phyloP scores from a whole-genome alignment of 2,797 vertebrate genomes.

The Allobates femoralis region DNA sequence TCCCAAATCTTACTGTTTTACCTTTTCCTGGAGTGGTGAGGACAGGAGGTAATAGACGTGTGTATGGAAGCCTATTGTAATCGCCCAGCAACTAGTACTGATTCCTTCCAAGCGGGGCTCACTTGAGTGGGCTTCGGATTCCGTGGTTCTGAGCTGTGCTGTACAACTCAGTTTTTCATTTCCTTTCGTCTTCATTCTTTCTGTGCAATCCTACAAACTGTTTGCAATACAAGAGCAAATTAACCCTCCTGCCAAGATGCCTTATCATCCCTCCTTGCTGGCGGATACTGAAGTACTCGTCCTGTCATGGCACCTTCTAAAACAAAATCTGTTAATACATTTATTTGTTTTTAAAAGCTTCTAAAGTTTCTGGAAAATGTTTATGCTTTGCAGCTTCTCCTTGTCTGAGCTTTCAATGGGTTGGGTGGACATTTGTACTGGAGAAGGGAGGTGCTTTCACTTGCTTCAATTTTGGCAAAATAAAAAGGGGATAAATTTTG shows the following conservation, averaged over 20 bases:
- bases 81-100: constrained; percentile 39
- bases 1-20: constrained; percentile 23
- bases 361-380: neutral
- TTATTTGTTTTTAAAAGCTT: constrained; percentile 47
- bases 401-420: neutral
- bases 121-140: constrained; percentile 34
- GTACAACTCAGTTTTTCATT: constrained; percentile 19
- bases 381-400: neutral
- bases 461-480: too few species aligned
- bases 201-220: constrained; percentile 42
- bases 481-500: too few species aligned
- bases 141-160: constrained; percentile 48
- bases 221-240: constrained; percentile 10
- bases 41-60: neutral
- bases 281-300: constrained; percentile 56
- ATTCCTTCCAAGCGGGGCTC: constrained; percentile 59
- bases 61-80: neutral
- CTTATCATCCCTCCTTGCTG: constrained; percentile 51
- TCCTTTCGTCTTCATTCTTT: constrained; percentile 45
- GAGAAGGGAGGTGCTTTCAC: neutral
- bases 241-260: constrained; percentile 26
- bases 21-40: constrained; percentile 24
- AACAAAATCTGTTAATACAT: constrained; percentile 49
- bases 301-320: constrained; percentile 33
- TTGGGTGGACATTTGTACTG: neutral